These are phyloP conservation scores for Ivindomyrus marchei DNA, from an alignment of 2,113 vertebrate species.

Conservation along the genomic window DNA sequence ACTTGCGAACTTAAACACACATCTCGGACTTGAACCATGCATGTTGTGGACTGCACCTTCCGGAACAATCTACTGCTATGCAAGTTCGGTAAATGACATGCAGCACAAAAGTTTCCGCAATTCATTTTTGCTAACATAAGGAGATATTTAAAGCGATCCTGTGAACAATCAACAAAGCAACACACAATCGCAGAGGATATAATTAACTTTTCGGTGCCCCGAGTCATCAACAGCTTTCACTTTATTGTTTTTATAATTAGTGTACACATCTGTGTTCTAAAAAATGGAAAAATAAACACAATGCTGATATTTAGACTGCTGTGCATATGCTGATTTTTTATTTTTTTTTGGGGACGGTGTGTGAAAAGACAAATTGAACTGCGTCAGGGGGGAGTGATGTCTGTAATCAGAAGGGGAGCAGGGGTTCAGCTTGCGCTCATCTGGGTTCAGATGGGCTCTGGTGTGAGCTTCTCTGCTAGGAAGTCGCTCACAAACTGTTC, in stretches of 20 bases:
- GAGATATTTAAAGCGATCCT: neutral
- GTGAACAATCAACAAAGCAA: neutral
- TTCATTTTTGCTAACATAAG: neutral
- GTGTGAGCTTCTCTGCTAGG: slow-evolving; percentile 94
- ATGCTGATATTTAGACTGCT: neutral
- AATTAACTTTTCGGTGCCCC: neutral
- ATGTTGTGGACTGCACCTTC: neutral
- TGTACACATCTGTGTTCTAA: neutral
- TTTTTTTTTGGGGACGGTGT: neutral
- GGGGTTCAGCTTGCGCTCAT: slow-evolving; percentile 28
- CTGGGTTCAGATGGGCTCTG: slow-evolving; percentile 80
- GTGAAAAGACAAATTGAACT: neutral
- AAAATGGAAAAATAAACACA: neutral
- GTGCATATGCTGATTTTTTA: neutral
- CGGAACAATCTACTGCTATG: neutral
- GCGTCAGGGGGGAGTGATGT: slow-evolving; percentile 28
- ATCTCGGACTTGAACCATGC: neutral
- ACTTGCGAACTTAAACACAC: neutral
- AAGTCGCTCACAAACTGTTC: slow-evolving; percentile 94
- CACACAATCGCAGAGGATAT: neutral
- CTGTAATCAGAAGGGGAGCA: slow-evolving; percentile 41
- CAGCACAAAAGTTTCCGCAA: neutral
- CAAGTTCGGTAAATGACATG: neutral
- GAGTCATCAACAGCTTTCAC: neutral
- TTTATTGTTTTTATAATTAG: neutral